These are phyloP conservation scores for Nothocercus nigrocapillus DNA, from an alignment of 2,113 vertebrate species.

Conservation along the genomic window DNA sequence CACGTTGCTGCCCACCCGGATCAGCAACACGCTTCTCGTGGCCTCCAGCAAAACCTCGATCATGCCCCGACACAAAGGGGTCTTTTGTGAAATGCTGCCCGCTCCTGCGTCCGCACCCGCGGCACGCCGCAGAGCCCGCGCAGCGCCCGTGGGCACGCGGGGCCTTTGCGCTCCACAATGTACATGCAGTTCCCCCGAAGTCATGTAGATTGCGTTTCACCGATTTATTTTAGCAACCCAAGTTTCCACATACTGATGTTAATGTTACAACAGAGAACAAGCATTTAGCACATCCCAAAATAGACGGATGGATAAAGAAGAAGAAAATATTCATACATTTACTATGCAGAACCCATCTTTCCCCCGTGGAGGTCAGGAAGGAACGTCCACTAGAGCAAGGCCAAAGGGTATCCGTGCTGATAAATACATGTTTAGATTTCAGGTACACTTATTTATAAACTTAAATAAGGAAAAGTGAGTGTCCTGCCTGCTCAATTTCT, in stretches of 20 bases:
- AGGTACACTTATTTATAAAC: background rate
- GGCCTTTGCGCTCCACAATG: conserved; percentile 19
- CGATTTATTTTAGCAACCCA: conserved; percentile 73
- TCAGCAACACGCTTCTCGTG: background rate
- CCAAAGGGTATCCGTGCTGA: background rate
- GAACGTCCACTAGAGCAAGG: background rate
- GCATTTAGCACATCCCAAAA: conserved; percentile 74
- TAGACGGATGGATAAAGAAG: conserved; percentile 59
- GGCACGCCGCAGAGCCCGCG: background rate
- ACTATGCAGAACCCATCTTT: conserved; percentile 24
- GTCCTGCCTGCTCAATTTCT: background rate
- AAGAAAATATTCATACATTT: conserved; percentile 54
- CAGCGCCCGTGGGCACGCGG: background rate
- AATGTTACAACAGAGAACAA: conserved; percentile 74
- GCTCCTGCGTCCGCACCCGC: background rate
- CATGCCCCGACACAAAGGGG: background rate
- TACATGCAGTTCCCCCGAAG: conserved; percentile 59
- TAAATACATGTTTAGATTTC: background rate
- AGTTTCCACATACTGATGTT: conserved; percentile 71
- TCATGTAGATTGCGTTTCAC: conserved; percentile 71
- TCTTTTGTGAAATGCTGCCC: background rate
- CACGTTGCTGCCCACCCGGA: background rate
- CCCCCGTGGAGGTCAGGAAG: background rate
- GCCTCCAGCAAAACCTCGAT: background rate
- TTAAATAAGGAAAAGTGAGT: background rate